Evolutionary conservation across 1,140 invertebrate genomes (phyloP).

Genomic region (Asbolus verrucosus): DNA sequence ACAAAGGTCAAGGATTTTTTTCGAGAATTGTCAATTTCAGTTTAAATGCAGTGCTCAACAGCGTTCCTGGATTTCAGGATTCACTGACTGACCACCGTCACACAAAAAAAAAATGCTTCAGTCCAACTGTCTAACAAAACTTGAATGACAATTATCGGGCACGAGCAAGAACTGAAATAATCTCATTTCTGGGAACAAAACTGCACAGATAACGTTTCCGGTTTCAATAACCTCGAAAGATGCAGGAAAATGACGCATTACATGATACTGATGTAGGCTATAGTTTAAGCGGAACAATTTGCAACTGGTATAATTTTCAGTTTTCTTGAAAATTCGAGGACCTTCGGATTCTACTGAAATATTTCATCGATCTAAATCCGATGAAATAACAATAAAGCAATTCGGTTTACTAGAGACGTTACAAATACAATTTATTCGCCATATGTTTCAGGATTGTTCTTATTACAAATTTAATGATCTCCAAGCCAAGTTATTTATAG

Average conservation of each 20-base stretch:
- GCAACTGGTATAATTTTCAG: constrained; percentile 1
- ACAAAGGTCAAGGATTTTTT: no score
- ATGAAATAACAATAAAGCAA: not conserved
- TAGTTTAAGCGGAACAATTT: constrained; percentile 7
- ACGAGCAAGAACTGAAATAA: constrained; percentile 52
- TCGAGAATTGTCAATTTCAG: no score
- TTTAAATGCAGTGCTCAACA: no score
- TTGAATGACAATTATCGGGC: constrained; percentile 43
- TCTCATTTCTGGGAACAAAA: constrained; percentile 58
- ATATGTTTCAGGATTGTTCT: constrained; percentile 17
- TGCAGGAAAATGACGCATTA: constrained; percentile 53
- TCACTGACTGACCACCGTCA: no score
- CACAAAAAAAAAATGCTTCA: no score
- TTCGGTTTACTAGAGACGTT: constrained; percentile 1
- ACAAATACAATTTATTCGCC: constrained; percentile 4
- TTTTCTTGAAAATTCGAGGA: no score
- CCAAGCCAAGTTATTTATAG: constrained; percentile 17
- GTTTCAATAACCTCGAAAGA: constrained; percentile 61
- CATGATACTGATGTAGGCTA: constrained; percentile 1
- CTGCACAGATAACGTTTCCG: constrained; percentile 60
- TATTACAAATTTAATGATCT: not conserved
- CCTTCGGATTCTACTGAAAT: no score
- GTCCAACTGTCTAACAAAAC: not conserved
- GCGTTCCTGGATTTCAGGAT: no score
- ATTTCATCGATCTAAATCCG: constrained; percentile 6